Evolutionary conservation across 2,113 vertebrate genomes (phyloP), one percentile per base, ranked within the genome.

Genomic region (Lophius piscatorius): DNA sequence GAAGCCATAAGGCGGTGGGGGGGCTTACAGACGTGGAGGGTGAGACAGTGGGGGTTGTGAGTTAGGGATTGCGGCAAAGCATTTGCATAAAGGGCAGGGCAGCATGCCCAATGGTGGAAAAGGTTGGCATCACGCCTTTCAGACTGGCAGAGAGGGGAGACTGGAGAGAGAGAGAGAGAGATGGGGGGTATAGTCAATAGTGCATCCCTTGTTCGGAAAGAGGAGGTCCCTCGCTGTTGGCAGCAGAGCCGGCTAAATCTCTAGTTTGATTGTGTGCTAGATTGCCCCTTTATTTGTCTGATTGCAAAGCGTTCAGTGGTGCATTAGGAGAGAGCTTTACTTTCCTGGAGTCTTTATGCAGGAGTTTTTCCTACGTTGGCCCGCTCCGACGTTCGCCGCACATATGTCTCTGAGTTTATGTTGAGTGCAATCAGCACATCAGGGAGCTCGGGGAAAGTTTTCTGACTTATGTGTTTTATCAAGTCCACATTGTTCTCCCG

Each of bases 1-100:
- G 82, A 62, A 74, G 69, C 48, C 50, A 13, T 45, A 18, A 23
- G 38, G 39, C 45, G 44, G 45, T 20, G 42, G 62, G 28, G 39
- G 54, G 20, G 70, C 3, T 52, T 55, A 44, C 84, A 85, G 75
- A 78, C 76, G 47, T 51, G 73, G 74, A 47, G 88, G 84, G 80
- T 57, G 80, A 86, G 80, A 81, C 81, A 59, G 85, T 79, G 83
- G 85, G 83, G 84, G 85, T 81, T 90, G 89, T 83, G 80, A 90
- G 81, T 84, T 84, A 66, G 84, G 80, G 83, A 86, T 83, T 87
- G 77, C 77, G 61, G 88, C 81, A 70, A 74, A 70, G 71, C 88
- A 92, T 93, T 93, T 91, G 90, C 92, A 93, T 92, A 92, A 91
- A 92, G 90, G 90, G 88, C 88, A 93, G 88, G 91, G 92, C 90